A percentile compares a stretch with the other conserved stretches of the same genome.
Evolutionary conservation across 2,888 invertebrate species (phyloP).

Genomic region (Chymomyza caudatula): DNA sequence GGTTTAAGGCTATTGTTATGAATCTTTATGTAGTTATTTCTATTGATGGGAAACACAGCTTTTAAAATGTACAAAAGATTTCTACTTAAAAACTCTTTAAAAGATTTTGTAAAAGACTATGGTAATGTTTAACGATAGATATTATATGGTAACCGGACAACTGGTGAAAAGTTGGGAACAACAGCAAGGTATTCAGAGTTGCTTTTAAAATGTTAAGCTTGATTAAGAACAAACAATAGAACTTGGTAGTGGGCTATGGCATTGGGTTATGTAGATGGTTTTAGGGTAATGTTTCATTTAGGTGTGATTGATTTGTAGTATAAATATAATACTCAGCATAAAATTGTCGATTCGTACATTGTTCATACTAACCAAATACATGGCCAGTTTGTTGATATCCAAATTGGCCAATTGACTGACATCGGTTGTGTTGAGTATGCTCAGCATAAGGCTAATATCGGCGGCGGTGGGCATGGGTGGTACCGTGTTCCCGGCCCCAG

Average conservation of each 20-base stretch:
- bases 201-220: background rate
- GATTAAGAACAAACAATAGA: too few relatives aligned
- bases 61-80: too few relatives aligned
- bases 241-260: background rate
- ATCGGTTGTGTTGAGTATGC: conserved; percentile 78
- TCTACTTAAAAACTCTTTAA: too few relatives aligned
- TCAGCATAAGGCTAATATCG: conserved; percentile 78
- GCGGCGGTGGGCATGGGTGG: conserved; percentile 78
- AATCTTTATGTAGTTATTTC: too few relatives aligned
- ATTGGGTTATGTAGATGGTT: background rate
- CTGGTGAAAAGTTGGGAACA: too few relatives aligned
- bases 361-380: conserved; percentile 84
- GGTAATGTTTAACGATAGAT: too few relatives aligned
- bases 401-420: conserved; percentile 84
- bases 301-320: background rate
- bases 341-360: conserved; percentile 66
- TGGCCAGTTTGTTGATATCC: conserved; percentile 86
- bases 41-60: too few relatives aligned
- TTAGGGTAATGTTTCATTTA: background rate
- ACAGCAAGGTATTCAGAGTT: background rate
- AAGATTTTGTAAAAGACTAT: too few relatives aligned
- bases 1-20: too few relatives aligned
- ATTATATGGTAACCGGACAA: too few relatives aligned
- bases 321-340: conserved; percentile 39
- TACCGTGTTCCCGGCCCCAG: conserved; percentile 50